Evolutionary conservation across 2,113 vertebrate species (phyloP).

Genomic region (Ailurus styani): DNA sequence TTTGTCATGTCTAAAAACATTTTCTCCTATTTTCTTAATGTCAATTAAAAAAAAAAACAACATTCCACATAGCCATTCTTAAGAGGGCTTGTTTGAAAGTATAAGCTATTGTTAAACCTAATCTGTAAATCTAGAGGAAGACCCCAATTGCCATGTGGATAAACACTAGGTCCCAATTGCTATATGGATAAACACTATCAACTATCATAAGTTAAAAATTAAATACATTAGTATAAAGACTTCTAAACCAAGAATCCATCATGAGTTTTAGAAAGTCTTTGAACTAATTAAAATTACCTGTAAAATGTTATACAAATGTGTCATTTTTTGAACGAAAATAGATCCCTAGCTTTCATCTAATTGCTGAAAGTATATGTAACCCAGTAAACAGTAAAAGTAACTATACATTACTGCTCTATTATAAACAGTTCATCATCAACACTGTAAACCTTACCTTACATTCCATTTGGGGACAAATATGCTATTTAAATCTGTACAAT

Average conservation of each 20-base stretch:
- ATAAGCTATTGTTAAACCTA: neutral
- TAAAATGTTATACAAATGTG: neutral
- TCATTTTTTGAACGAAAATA: neutral
- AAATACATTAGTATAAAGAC: neutral
- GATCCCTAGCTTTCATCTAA: neutral
- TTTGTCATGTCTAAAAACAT: neutral
- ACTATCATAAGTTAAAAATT: neutral
- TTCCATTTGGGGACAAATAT: neutral
- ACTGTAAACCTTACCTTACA: neutral
- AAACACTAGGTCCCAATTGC: neutral
- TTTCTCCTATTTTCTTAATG: neutral
- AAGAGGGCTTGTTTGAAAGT: neutral
- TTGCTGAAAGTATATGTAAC: neutral
- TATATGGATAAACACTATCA: neutral
- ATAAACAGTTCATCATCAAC: neutral
- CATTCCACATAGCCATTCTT: neutral
- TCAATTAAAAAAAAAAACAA: neutral
- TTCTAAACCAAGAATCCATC: neutral
- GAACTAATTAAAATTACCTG: neutral
- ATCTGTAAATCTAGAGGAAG: neutral
- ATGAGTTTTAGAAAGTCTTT: neutral
- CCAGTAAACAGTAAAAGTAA: neutral
- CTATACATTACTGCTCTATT: neutral
- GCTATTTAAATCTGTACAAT: neutral
- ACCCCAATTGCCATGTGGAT: neutral